Conservation (phyloP, 2,797 vertebrate genomes). For the Arvicola amphibius region DNA sequence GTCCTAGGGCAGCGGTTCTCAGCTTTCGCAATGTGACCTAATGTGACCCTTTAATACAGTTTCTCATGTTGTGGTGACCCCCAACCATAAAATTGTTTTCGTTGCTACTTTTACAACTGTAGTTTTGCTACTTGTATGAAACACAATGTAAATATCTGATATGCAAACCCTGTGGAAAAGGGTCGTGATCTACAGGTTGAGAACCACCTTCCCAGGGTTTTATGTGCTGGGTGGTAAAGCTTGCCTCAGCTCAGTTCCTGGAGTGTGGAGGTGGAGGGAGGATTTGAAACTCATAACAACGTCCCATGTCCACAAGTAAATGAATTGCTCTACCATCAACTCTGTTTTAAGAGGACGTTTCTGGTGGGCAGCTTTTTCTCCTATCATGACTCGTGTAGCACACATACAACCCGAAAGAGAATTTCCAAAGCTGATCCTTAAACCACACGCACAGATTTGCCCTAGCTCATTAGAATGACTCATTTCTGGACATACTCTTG, state of each 20-base stretch:
- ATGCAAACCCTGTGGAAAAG: background rate
- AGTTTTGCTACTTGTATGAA: background rate
- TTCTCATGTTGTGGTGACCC: background rate
- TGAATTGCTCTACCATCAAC: background rate
- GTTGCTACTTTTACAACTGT: background rate
- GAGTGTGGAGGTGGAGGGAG: background rate
- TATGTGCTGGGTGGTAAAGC: background rate
- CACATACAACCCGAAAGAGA: background rate
- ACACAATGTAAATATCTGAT: background rate
- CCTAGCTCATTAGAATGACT: background rate
- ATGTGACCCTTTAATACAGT: background rate
- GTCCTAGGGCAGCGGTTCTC: background rate
- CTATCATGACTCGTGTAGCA: background rate
- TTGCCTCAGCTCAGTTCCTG: background rate
- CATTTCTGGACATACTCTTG: background rate
- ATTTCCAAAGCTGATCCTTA: constrained; percentile 12
- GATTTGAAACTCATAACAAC: background rate
- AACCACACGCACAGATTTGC: background rate
- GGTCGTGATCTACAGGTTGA: background rate
- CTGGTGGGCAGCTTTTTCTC: background rate
- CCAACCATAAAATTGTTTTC: background rate
- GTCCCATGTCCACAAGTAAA: background rate
- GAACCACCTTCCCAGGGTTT: background rate
- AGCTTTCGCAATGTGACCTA: background rate
- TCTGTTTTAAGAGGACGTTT: constrained; percentile 20